Base-by-base conservation (phyloP, 2,113 vertebrate genomes). In the Brachypodius melanocephalos region DNA sequence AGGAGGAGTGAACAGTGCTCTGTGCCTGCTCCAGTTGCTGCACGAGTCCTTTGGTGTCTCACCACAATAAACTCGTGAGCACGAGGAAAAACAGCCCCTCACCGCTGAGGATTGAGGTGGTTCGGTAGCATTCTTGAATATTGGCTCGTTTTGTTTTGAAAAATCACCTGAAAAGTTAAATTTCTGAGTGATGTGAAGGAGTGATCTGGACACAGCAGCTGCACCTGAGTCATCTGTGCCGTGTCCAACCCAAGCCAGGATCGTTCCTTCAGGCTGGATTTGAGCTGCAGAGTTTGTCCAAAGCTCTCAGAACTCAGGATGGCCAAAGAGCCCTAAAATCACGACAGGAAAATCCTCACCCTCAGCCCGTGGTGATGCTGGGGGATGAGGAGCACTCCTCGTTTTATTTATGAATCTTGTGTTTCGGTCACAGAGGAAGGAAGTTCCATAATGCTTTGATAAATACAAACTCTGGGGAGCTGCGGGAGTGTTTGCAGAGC, bases 91-190 rank as follows among this genome's bases (percentile, higher is more conserved):
- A 3, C 31, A 21, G 4, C 28, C 46, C 32, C 34, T 42, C 57
- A 0, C 6, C 32, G 34, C 32, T 9, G 34, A 59, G 45, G 25
- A 8, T 19, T 0, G 1, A 2, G 6, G 18, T 10, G 21, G 14
- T 29, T 62, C 9, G 0, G 40, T 3, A 12, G 29, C 9, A 3
- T 48, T 46, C 40, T 38, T 14, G 8, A 72, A 7, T 4, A 1
- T 2, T 9, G 36, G 16, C 13, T 42, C 10, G 14, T 46, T 71
- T 46, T 16, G 1, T 14, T 71, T 34, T 12, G 42, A 71, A 32
- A 81, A 69, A 42, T 25, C 65, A 34, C 69, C 46, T 4, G 15
- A 7, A 42, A 72, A 58, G 22, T 61, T 4, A 1, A 13, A 13
- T 76, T 77, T 72, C 31, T 6, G 5, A 12, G 49, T n/a, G 49